Evolutionary conservation across 2,113 vertebrate species (phyloP).

Genomic region (Chionomys nivalis): DNA sequence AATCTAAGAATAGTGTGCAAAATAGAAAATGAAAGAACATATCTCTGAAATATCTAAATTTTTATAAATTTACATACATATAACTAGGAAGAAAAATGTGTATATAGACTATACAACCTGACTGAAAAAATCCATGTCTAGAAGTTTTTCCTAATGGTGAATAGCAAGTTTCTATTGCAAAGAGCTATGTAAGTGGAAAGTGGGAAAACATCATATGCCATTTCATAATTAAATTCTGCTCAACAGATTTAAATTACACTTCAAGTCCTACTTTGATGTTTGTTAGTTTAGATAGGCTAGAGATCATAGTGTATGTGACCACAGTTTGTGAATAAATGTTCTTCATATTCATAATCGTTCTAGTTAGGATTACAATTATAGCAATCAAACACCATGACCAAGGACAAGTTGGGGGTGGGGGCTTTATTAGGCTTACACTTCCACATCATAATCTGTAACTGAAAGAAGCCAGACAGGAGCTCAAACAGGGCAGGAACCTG

Average conservation of each 20-base stretch:
- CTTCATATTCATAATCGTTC: neutral
- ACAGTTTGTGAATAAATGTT: neutral
- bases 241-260: conserved; percentile 6
- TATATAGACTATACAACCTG: neutral
- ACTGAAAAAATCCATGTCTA: conserved; percentile 8
- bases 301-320: neutral
- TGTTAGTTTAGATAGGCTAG: conserved; percentile 18
- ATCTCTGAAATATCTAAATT: neutral
- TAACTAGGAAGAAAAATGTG: neutral
- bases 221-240: neutral
- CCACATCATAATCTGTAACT: neutral
- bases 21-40: neutral
- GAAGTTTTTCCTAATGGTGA: neutral
- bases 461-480: neutral
- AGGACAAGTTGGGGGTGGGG: neutral
- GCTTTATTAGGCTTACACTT: neutral
- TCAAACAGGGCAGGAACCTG: neutral
- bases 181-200: neutral
- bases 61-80: conserved; percentile 16
- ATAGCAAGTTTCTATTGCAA: neutral
- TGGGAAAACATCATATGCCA: neutral
- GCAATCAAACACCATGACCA: neutral
- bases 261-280: neutral
- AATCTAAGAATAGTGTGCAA: neutral
- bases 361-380: neutral